A percentile compares a stretch with the other conserved stretches of the same genome.
Conservation (phyloP, 1,140 invertebrate genomes). For the Drosophila serrata region DNA sequence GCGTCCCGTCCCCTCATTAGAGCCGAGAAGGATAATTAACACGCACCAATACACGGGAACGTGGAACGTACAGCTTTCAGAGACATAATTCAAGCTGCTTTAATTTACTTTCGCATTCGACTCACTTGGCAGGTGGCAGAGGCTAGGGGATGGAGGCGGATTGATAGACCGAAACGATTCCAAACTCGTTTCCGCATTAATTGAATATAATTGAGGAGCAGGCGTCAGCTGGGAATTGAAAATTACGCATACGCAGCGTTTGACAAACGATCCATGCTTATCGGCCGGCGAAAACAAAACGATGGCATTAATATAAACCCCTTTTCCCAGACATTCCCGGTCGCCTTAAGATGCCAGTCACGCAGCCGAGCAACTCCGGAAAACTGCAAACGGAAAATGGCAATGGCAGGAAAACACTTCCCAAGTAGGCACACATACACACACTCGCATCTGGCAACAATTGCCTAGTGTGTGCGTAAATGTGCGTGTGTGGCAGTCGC, state of each 20-base stretch:
- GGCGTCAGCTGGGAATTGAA: conserved; percentile 37
- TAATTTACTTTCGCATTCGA: conserved; percentile 65
- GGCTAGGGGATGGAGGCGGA: conserved; percentile 9
- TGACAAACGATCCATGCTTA: conserved; percentile 53
- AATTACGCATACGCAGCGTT: conserved; percentile 66
- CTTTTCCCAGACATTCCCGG: not conserved
- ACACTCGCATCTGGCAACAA: conserved; percentile 67
- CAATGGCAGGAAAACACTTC: conserved; percentile 22
- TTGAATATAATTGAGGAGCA: conserved; percentile 67
- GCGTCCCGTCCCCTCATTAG: conserved; percentile 55
- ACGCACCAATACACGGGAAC: conserved; percentile 30
- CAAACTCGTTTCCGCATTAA: conserved; percentile 57
- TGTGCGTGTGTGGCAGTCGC: conserved; percentile 22
- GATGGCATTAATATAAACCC: conserved; percentile 33
- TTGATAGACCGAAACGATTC: conserved; percentile 68
- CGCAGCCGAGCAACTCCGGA: conserved; percentile 36
- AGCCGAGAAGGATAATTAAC: conserved; percentile 71
- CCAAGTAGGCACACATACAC: conserved; percentile 31
- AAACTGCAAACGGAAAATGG: conserved; percentile 37
- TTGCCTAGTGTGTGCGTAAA: conserved; percentile 1
- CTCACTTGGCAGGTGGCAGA: conserved; percentile 58
- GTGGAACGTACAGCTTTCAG: not conserved
- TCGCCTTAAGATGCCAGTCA: conserved; percentile 60
- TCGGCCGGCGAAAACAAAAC: conserved; percentile 22
- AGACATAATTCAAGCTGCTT: conserved; percentile 42